phyloP scores from a whole-genome alignment of 2,113 vertebrate species.

The Microcebus tavaratra region DNA sequence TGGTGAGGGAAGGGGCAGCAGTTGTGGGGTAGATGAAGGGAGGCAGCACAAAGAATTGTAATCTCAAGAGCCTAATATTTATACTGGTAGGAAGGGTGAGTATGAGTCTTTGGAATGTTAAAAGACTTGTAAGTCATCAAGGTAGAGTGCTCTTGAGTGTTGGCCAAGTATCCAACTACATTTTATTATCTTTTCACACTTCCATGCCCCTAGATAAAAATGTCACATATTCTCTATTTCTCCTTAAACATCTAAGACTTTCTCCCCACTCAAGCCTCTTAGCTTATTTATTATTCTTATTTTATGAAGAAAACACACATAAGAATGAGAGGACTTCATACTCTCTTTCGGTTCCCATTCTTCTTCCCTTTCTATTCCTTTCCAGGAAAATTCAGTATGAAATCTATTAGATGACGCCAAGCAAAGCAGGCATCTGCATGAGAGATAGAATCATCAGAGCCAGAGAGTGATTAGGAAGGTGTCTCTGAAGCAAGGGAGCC shows the following conservation, averaged over 20 bases:
- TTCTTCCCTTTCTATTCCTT: neutral
- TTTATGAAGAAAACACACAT: constrained; percentile 9
- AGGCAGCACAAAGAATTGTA: neutral
- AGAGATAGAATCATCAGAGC: neutral
- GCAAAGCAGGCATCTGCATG: neutral
- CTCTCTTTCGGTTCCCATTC: neutral
- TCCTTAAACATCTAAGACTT: neutral
- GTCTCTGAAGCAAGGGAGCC: neutral
- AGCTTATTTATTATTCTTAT: neutral
- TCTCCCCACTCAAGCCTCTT: neutral
- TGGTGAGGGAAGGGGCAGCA: neutral
- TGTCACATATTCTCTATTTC: neutral
- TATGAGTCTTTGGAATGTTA: neutral
- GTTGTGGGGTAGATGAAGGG: neutral
- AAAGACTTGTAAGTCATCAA: neutral
- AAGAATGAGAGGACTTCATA: neutral
- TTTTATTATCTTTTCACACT: neutral
- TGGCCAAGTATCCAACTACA: neutral
- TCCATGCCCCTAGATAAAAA: neutral
- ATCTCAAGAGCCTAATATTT: neutral
- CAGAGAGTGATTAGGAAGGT: neutral
- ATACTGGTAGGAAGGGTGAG: neutral
- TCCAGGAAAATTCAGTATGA: neutral
- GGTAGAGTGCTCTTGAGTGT: neutral
- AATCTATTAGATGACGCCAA: neutral